These are phyloP conservation scores for Heliothis virescens DNA, from an alignment of 1,140 invertebrate species.

Conservation along the genomic window DNA sequence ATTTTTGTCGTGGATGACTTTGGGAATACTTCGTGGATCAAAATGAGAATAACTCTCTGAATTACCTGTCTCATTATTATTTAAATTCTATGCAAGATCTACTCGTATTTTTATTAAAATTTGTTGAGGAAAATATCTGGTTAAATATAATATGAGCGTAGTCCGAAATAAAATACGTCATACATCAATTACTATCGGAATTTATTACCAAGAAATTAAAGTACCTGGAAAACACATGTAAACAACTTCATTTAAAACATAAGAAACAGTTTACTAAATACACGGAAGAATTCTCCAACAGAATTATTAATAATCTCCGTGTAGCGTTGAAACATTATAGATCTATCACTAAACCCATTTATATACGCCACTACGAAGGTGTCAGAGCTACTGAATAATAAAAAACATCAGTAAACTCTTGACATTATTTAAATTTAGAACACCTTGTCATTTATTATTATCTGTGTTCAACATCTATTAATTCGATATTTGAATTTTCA, in stretches of 20 bases:
- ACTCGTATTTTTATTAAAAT: too few species aligned
- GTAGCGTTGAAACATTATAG: neutral
- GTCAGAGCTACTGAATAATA: neutral
- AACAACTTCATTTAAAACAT: neutral
- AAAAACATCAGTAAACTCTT: neutral
- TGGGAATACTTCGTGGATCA: too few species aligned
- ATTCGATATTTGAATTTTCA: conserved; percentile 3
- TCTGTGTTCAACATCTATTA: neutral
- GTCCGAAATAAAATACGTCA: too few species aligned
- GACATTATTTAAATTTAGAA: neutral
- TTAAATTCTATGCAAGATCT: too few species aligned
- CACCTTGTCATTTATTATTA: neutral
- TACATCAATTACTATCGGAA: too few species aligned
- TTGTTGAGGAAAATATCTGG: too few species aligned
- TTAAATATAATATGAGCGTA: too few species aligned
- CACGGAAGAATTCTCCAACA: neutral
- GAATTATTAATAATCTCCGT: neutral
- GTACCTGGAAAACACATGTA: neutral
- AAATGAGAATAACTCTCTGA: too few species aligned
- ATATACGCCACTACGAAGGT: neutral
- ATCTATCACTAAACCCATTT: neutral
- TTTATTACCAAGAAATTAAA: too few species aligned
- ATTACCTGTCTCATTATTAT: too few species aligned
- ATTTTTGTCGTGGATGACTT: too few species aligned
- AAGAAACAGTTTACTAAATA: neutral